Conservation (phyloP, 2,113 vertebrate genomes). For the Mesembrinibis cayennensis region DNA sequence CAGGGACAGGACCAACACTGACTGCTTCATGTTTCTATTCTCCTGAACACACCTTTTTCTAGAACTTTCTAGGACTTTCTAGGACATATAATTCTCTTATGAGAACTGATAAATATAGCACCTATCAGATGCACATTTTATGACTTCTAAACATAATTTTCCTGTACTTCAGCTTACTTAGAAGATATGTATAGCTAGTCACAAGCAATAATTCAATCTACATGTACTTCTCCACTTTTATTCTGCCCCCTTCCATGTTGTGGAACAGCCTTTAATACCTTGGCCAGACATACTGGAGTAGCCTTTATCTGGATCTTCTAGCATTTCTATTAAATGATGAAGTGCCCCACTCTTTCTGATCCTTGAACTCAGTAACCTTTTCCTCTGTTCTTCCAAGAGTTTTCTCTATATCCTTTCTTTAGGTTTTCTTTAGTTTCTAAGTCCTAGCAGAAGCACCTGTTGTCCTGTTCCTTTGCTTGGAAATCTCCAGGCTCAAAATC, state of each 20-base stretch:
- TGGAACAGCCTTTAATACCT: not conserved
- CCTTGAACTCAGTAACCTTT: not conserved
- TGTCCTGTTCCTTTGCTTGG: not conserved
- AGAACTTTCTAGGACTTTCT: not conserved
- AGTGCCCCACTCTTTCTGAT: not conserved
- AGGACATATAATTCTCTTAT: not conserved
- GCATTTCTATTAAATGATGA: not conserved
- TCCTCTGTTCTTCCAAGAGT: not conserved
- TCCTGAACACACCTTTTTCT: not conserved
- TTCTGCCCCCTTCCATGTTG: not conserved
- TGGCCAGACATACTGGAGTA: not conserved
- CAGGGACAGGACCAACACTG: not conserved
- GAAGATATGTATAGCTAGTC: not conserved
- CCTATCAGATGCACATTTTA: not conserved
- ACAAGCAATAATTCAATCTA: not conserved
- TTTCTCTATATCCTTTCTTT: not conserved
- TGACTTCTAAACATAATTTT: not conserved
- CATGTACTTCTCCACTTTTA: not conserved
- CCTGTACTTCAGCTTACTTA: not conserved
- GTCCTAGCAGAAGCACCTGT: not conserved
- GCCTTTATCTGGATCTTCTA: not conserved
- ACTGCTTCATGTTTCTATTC: not conserved
- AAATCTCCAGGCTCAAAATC: not conserved
- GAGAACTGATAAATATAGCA: not conserved
- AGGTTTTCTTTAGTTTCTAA: not conserved